Evolutionary conservation across 2,113 vertebrate species (phyloP), one percentile per base, ranked within the genome.

Genomic region (Lophochroa leadbeateri): DNA sequence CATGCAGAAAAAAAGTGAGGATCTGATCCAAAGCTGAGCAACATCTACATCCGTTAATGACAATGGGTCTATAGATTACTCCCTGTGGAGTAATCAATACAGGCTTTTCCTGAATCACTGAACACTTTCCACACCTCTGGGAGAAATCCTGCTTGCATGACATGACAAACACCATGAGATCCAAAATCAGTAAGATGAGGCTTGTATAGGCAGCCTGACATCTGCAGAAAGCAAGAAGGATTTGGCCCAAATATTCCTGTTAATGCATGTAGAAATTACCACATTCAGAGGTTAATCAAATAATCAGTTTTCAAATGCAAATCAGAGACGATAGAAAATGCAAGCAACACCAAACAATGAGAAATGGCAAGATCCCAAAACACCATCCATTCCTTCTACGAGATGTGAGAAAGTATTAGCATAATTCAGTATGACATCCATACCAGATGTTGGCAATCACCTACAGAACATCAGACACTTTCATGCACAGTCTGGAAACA

Each of bases 401-500:
- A 94, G 91, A 96, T 83, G 84, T 86, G 94, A 96, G 81, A 77
- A 90, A 71, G 58, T 85, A 93, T 91, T 96, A 92, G 84, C 79
- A 18, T 84, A 93, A 86, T 72, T 95, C 75, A 88, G 44, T 77
- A 86, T 83, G 94, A 93, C 93, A 97, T 91, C 96, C 93, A 57
- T 82, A 94, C 64, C 94, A 97, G 96, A 97, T 97, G 96, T 97
- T 98, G 97, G 97, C 96, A 98, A 97, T 96, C 93, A 97, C 92
- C 89, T 95, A 86, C 55, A 72, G 76, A 79, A 86, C 60, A 57
- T 67, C 76, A 92, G 96, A 77, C 25, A 44, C 18, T 33, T 81
- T 57, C 80, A 69, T 24, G 64, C 71, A 67, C 28, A 47, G 55
- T 76, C 83, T 83, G 41, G 35, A 86, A 88, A 92, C 1, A 9